Percentiles rank a stretch among this genome's conserved stretches.
These are phyloP conservation scores for Plecturocebus donacophilus DNA, from an alignment of 2,113 vertebrate genomes.

Conservation along the genomic window DNA sequence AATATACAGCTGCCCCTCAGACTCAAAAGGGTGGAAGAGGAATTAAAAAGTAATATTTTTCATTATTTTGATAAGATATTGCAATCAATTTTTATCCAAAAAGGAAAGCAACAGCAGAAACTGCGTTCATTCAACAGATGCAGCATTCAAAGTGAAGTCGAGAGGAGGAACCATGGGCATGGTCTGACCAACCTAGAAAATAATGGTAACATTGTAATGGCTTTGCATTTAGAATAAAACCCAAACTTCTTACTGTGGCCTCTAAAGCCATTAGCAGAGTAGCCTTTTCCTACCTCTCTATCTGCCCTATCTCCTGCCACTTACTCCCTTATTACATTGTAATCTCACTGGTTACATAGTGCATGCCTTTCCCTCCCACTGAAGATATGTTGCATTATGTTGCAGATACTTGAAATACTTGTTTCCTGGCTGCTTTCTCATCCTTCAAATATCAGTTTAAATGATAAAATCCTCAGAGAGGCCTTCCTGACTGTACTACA, in stretches of 20 bases:
- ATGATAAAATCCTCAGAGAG: neutral
- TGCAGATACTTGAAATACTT: slow-evolving; percentile 3
- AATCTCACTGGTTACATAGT: neutral
- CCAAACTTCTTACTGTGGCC: neutral
- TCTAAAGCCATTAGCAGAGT: neutral
- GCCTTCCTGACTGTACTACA: neutral
- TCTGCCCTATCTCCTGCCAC: neutral
- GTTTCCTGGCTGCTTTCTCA: neutral
- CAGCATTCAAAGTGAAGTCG: neutral
- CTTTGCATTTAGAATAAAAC: slow-evolving; percentile 33
- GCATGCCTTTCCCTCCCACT: neutral
- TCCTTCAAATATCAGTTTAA: slow-evolving; percentile 5
- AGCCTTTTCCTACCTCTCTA: neutral
- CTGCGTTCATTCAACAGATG: neutral
- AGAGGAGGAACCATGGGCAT: neutral
- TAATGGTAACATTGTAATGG: neutral
- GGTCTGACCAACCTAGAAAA: slow-evolving; percentile 24
- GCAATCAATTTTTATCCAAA: slow-evolving; percentile 38
- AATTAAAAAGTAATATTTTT: slow-evolving; percentile 18
- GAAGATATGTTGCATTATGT: neutral
- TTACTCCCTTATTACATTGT: neutral
- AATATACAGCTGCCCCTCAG: neutral
- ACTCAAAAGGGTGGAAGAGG: neutral
- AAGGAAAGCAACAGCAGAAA: neutral
- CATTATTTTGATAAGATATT: slow-evolving; percentile 10